phyloP scores from a whole-genome alignment of 2,797 vertebrate species.

The Pteronotus mesoamericanus region DNA sequence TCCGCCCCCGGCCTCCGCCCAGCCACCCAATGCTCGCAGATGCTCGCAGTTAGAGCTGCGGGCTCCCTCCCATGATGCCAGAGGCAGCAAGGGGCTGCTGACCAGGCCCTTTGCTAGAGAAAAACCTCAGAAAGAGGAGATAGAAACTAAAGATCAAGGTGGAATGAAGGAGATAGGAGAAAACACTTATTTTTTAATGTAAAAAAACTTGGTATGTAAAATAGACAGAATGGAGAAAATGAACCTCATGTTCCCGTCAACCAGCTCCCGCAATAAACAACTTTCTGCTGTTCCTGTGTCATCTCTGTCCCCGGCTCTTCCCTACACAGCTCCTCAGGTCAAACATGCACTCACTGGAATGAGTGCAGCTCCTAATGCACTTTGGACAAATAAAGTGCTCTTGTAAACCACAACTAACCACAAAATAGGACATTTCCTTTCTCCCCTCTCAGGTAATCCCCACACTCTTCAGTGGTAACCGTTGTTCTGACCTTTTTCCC shows the following conservation, averaged over 20 bases:
- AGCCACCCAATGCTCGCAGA: neutral
- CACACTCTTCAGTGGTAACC: neutral
- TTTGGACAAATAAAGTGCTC: neutral
- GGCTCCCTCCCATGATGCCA: neutral
- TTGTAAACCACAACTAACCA: neutral
- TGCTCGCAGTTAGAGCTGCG: neutral
- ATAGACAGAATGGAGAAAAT: neutral
- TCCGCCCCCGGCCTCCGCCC: neutral
- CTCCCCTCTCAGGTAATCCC: neutral
- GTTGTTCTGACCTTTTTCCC: neutral
- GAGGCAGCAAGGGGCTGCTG: neutral
- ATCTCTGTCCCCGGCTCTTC: fast-evolving
- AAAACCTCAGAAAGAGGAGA: neutral
- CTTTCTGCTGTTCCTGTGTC: neutral
- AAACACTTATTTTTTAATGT: neutral
- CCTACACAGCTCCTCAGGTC: fast-evolving
- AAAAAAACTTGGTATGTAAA: neutral
- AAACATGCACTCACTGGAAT: fast-evolving
- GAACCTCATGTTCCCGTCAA: neutral
- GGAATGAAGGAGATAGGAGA: neutral
- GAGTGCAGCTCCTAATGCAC: neutral
- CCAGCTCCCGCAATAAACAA: neutral
- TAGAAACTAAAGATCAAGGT: neutral
- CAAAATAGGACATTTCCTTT: neutral
- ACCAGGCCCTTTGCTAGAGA: neutral